Evolutionary conservation across 1,140 invertebrate genomes (phyloP).

Genomic region (Oreohelix idahoensis): DNA sequence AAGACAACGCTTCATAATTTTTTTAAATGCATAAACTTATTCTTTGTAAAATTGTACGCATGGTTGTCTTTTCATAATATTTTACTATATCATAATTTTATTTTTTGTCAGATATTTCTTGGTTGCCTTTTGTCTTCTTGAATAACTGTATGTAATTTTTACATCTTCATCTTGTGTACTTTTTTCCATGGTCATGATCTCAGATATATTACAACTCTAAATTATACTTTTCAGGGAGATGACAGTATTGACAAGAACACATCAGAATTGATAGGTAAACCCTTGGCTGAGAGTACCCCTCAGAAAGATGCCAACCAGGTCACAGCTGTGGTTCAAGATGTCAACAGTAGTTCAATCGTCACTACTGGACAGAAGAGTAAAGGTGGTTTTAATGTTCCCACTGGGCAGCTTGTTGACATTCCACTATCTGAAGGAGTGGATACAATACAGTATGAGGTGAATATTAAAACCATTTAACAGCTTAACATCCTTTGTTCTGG

Average conservation of each 20-base stretch:
- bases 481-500: no score
- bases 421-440: slow-evolving; percentile 54
- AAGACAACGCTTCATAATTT: no score
- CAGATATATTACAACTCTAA: neutral
- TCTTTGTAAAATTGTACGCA: no score
- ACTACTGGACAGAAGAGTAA: neutral
- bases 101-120: no score
- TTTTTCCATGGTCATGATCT: neutral
- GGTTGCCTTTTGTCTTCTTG: no score
- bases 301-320: slow-evolving; percentile 44
- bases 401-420: slow-evolving; percentile 64
- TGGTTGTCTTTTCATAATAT: no score
- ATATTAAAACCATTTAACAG: neutral
- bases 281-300: slow-evolving; percentile 61
- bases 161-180: no score
- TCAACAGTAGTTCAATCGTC: neutral
- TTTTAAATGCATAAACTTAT: no score
- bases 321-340: neutral
- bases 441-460: slow-evolving; percentile 42
- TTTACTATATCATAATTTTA: no score
- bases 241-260: slow-evolving; percentile 22
- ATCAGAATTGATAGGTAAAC: slow-evolving; percentile 38
- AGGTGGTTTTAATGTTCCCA: slow-evolving; percentile 28
- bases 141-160: no score
- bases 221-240: slow-evolving; percentile 35